These are phyloP conservation scores for Linnaemya vulpina DNA, from an alignment of 2,888 invertebrate species.

Conservation along the genomic window DNA sequence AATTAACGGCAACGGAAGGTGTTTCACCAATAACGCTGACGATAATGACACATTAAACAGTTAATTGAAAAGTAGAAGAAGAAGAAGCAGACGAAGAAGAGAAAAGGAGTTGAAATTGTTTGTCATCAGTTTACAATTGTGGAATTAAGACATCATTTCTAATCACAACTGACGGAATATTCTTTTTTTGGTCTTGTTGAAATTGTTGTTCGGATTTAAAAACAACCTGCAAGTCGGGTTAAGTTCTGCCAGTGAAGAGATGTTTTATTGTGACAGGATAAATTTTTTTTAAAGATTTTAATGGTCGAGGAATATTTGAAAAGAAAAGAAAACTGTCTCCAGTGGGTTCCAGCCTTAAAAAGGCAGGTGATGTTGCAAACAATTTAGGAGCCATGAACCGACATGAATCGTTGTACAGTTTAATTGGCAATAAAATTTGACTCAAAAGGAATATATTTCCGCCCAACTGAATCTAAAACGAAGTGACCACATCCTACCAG, in stretches of 20 bases:
- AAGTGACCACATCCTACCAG: too few species aligned
- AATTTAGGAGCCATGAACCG: too few species aligned
- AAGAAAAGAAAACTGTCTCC: too few species aligned
- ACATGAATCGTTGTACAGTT: too few species aligned
- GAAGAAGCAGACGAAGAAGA: too few species aligned
- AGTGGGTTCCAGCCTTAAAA: too few species aligned
- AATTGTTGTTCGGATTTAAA: background rate
- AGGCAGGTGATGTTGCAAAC: too few species aligned
- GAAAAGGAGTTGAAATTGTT: constrained; percentile 38
- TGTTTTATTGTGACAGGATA: background rate
- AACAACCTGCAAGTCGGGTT: background rate
- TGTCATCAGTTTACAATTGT: constrained; percentile 51
- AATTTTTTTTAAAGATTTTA: background rate
- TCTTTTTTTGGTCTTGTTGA: background rate
- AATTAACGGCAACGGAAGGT: constrained; percentile 56
- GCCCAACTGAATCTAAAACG: too few species aligned
- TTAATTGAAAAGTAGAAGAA: constrained; percentile 6
- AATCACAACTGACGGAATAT: constrained; percentile 3
- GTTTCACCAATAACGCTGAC: constrained; percentile 21
- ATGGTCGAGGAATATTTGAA: too few species aligned
- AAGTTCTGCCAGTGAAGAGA: background rate
- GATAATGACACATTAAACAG: constrained; percentile 9
- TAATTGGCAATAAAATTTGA: too few species aligned
- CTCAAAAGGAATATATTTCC: too few species aligned
- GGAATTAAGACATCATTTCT: constrained; percentile 58